Evolutionary conservation across 2,113 vertebrate species (phyloP), one percentile per base, ranked within the genome.

Genomic region (Cygnus buccinator): DNA sequence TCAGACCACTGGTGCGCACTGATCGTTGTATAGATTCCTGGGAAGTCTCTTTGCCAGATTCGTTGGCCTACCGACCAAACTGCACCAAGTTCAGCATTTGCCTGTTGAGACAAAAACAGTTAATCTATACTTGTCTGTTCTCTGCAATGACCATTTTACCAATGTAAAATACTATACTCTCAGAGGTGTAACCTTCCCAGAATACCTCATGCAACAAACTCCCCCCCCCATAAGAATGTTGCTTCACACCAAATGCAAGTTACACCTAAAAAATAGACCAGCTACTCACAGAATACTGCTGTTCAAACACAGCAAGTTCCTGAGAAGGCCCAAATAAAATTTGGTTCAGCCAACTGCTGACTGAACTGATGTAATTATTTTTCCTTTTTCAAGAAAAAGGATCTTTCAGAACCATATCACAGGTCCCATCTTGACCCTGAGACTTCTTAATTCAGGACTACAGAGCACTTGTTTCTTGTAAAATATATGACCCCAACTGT

Each of bases 41-140:
- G 99, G 94, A 99, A 99, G 74, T 99, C 99, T 87, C 99, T 97
- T 95, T 99, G 99, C 99, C 99, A 99, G 97, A 99, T 99, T 55
- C 97, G 98, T 37, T 99, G 99, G 78, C 99, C 99, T 35, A 99
- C 99, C 1, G 99, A 98, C 99, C 99, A 99, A 80, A 99, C 97
- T 3, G 98, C 99, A 25, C 98, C 95, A 70, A 99, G 98, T 61
- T 99, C 99, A 31, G 98, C 98, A 87, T 99, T 99, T 75, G 99
- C 99, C 99, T 99, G 96, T 46, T 96, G 58, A 9, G 74, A 92
- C 29, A 63, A 81, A 94, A 9, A 77, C 14, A 61, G 71, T 92
- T 39, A 85, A 86, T 13, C 41, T 58, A 58, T 13, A 61, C 43
- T 8, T 44, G 37, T 17, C 10, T 22, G 46, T 35, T 23, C 33